phyloP scores from a whole-genome alignment of 2,797 vertebrate genomes.

The Natrix natrix region DNA sequence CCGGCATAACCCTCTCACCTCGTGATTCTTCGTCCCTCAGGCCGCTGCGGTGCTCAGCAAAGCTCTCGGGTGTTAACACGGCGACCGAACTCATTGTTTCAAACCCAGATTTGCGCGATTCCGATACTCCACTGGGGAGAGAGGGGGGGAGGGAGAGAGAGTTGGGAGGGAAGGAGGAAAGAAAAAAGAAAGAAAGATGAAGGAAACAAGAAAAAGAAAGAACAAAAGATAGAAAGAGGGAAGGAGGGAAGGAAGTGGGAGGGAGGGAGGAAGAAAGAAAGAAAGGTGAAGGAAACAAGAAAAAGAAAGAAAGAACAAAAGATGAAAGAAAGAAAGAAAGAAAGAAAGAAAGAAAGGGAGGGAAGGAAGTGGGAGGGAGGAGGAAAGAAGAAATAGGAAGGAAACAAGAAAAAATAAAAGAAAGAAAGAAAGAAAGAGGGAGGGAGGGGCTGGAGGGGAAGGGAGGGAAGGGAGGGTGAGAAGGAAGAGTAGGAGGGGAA shows the following conservation, averaged over 20 bases:
- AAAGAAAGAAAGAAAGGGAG: accelerated
- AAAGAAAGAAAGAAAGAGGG: no score
- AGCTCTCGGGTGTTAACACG: slow-evolving; percentile 83
- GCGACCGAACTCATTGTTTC: slow-evolving; percentile 84
- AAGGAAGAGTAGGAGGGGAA: accelerated
- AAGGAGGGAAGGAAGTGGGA: no score
- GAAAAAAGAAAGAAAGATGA: neutral
- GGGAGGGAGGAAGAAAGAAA: no score
- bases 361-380: accelerated
- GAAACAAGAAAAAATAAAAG: accelerated
- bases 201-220: neutral
- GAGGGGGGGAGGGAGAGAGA: neutral
- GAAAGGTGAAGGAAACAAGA: no score
- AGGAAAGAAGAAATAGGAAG: no score
- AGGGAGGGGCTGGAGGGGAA: no score
- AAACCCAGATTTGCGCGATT: slow-evolving; percentile 68
- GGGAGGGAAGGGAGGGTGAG: accelerated
- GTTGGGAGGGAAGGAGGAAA: no score
- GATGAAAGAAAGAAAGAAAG: accelerated
- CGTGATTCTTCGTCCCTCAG: slow-evolving; percentile 75
- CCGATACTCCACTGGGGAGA: slow-evolving; percentile 72
- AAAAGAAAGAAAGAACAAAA: no score
- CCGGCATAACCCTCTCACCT: slow-evolving; percentile 54
- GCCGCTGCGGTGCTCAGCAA: slow-evolving; percentile 78
- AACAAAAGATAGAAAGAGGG: no score